Evolutionary conservation across 2,797 vertebrate species (phyloP).

Genomic region (Rhinophrynus dorsalis): DNA sequence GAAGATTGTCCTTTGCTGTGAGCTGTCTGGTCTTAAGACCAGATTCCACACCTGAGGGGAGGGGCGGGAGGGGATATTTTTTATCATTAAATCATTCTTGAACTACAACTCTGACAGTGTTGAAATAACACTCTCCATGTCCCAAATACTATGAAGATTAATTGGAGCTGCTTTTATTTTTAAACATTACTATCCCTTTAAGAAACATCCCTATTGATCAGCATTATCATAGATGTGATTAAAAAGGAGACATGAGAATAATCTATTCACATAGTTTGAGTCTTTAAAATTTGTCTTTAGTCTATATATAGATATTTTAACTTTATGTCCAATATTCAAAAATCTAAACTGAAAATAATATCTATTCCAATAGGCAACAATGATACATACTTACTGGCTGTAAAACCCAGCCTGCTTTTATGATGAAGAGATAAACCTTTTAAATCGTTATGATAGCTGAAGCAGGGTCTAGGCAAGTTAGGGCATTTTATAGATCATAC

Average conservation of each 20-base stretch:
- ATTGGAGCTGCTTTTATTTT: too few relatives aligned
- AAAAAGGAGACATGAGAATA: too few relatives aligned
- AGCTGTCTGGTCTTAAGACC: too few relatives aligned
- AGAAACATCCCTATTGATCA: constrained; percentile 4
- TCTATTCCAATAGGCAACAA: constrained; percentile 52
- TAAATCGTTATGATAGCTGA: constrained; percentile 58
- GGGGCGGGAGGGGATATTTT: too few relatives aligned
- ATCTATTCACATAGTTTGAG: too few relatives aligned
- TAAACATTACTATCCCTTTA: too few relatives aligned
- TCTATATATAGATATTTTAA: constrained; percentile 42
- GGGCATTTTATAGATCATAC: constrained; percentile 60
- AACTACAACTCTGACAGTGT: too few relatives aligned
- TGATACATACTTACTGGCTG: constrained; percentile 47
- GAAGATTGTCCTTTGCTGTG: too few relatives aligned
- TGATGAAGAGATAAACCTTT: constrained; percentile 61
- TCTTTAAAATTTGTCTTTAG: background rate
- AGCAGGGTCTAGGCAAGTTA: constrained; percentile 51
- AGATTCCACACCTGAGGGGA: too few relatives aligned
- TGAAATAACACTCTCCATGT: too few relatives aligned
- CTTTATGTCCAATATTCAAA: background rate
- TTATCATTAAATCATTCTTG: too few relatives aligned
- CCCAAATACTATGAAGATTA: too few relatives aligned
- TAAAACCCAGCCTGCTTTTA: constrained; percentile 57
- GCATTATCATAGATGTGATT: background rate
- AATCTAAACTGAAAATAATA: constrained; percentile 11